Conservation (phyloP, 2,113 vertebrate species). For the Phrynosoma blainvillii region DNA sequence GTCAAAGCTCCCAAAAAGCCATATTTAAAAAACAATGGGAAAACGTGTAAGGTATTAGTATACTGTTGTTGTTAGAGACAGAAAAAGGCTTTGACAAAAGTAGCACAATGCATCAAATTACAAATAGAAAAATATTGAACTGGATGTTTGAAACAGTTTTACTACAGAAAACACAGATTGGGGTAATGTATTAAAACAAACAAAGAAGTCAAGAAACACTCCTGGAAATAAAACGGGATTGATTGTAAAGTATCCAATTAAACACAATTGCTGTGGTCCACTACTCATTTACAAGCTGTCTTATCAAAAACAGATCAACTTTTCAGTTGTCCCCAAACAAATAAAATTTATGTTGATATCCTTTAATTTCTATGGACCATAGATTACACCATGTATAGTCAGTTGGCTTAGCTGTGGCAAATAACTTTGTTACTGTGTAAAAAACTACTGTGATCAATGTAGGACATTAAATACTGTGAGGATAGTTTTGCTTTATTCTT, state of each 20-base stretch:
- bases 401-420: background rate
- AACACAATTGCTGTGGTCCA: conserved; percentile 13
- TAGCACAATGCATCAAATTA: conserved; percentile 60
- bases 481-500: background rate
- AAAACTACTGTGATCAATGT: background rate
- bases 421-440: background rate
- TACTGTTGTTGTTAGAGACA: conserved; percentile 60
- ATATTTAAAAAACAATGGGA: conserved; percentile 5
- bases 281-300: background rate
- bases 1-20: conserved; percentile 60
- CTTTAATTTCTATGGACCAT: background rate
- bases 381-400: background rate
- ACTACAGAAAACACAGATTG: conserved; percentile 38
- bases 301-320: background rate
- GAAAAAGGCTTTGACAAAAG: conserved; percentile 93
- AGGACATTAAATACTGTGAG: background rate
- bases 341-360: background rate
- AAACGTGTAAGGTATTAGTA: conserved; percentile 55
- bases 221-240: conserved; percentile 1
- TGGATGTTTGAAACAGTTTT: conserved; percentile 27
- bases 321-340: background rate
- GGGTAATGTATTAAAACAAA: conserved; percentile 32
- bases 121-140: conserved; percentile 13
- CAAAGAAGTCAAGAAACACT: rapidly evolving
- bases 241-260: conserved; percentile 15